phyloP scores from a whole-genome alignment of 2,113 vertebrate genomes.

The Diglossa brunneiventris region DNA sequence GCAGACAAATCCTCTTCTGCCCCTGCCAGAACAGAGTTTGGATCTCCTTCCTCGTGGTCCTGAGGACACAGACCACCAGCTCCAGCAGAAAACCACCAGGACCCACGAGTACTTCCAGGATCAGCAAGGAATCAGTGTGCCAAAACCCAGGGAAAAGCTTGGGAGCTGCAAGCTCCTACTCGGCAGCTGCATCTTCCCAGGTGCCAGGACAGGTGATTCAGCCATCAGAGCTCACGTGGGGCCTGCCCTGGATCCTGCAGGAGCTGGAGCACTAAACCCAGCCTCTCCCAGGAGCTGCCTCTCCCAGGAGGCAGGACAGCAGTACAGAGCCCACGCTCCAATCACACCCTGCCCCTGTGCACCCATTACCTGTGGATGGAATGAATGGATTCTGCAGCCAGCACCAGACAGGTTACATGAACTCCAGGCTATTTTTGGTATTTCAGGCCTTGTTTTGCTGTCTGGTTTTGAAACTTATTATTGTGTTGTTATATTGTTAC shows the following conservation, averaged over 20 bases:
- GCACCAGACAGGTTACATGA: rapidly evolving
- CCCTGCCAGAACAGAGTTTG: neutral
- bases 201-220: neutral
- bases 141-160: neutral
- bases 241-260: neutral
- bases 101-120: rapidly evolving
- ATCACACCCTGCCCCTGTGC: rapidly evolving
- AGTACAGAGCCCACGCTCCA: neutral
- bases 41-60: neutral
- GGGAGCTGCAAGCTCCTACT: neutral
- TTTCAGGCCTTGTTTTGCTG: neutral
- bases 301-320: neutral
- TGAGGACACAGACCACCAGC: neutral
- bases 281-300: neutral
- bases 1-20: slow-evolving; percentile 41
- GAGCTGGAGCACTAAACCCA: neutral
- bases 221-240: neutral
- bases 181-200: neutral
- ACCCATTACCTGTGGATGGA: rapidly evolving
- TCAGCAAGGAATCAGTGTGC: rapidly evolving
- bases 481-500: neutral
- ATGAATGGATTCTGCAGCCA: rapidly evolving
- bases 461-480: neutral
- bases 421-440: rapidly evolving
- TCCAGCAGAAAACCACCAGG: neutral